Base-by-base conservation (phyloP, 2,113 vertebrate genomes). In the Neofelis nebulosa region DNA sequence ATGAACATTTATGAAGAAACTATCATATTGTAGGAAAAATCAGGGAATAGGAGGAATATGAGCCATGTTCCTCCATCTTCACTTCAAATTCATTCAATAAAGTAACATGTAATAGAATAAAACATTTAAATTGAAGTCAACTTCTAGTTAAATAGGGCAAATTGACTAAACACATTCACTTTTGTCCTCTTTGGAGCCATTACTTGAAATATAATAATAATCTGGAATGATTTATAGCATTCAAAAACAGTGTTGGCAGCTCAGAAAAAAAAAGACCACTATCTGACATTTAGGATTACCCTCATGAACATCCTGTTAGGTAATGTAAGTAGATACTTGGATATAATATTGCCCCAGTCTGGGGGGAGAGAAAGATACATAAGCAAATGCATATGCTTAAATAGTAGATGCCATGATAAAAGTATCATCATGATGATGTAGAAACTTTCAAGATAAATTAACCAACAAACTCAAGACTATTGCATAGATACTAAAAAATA, bases 341-440 rank as follows among this genome's bases (percentile, higher is more conserved):
- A 90, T 87, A 94, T 79, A 78, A 71, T 36, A 84, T 38, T 87
- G 14, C 7, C 78, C 31, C 7, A 50, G 16, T 45, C 21, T 78
- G 8, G 5, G 8, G 10, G 12, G 4, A 96, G 2, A 93, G 27
- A 78, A 79, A 66, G 38, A 76, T 4, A 79, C 7, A 86, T 23
- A 36, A 69, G 85, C 16, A 85, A 87, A 76, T 92, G 78, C 45
- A n/a, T 95, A n/a, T 95, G 21, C 76, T 86, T 92, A 94, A 95
- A 63, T 71, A 73, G 29, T 18, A 48, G 31, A 63, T 69, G 74
- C 21, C 76, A 15, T 66, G 91, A 81, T 74, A 55, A 87, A 97
- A 94, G 63, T 81, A 5, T 33, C 13, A 92, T 57, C 52, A 41
- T 19, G 4, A 2, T 82, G 36, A 55, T n/a, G 13, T 3, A 78